Percentiles rank a stretch among this genome's conserved stretches.
phyloP scores from a whole-genome alignment of 2,113 vertebrate genomes.

The Etheostoma spectabile region DNA sequence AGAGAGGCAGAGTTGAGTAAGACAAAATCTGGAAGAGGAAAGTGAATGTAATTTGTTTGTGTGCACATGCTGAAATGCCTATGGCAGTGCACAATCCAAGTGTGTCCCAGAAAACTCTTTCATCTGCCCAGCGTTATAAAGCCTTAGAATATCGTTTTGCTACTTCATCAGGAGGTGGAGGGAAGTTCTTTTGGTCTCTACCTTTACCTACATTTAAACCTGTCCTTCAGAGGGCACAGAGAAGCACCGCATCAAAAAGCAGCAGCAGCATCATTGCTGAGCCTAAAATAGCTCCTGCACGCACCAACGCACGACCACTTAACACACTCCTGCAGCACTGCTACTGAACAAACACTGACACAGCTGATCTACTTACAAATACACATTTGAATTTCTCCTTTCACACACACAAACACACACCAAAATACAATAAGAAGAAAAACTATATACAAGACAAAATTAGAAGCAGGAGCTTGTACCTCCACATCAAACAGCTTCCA shows the following conservation, averaged over 20 bases:
- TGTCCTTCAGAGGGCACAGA: conserved; percentile 82
- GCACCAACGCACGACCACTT: conserved; percentile 51
- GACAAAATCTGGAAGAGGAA: neutral
- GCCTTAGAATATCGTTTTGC: conserved; percentile 14
- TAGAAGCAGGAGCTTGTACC: conserved; percentile 15
- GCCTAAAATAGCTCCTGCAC: conserved; percentile 80
- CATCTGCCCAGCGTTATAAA: conserved; percentile 7
- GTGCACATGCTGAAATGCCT: conserved; percentile 1
- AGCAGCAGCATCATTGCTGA: conserved; percentile 68
- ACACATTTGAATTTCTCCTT: conserved; percentile 10
- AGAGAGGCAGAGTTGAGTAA: neutral
- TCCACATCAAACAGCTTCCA: conserved; percentile 34
- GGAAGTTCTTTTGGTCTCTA: neutral
- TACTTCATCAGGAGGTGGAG: conserved; percentile 7
- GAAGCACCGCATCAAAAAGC: conserved; percentile 78
- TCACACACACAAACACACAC: neutral
- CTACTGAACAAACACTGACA: conserved; percentile 55
- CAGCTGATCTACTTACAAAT: conserved; percentile 53
- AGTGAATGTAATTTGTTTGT: conserved; percentile 23
- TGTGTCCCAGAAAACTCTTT: conserved; percentile 55
- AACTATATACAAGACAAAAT: conserved; percentile 22
- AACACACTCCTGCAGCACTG: conserved; percentile 65
- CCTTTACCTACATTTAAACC: conserved; percentile 48
- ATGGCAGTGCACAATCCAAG: conserved; percentile 28
- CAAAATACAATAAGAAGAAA: neutral